A percentile compares a stretch with the other conserved stretches of the same genome.
Evolutionary conservation across 1,140 invertebrate species (phyloP).

Genomic region (Lineus longissimus): DNA sequence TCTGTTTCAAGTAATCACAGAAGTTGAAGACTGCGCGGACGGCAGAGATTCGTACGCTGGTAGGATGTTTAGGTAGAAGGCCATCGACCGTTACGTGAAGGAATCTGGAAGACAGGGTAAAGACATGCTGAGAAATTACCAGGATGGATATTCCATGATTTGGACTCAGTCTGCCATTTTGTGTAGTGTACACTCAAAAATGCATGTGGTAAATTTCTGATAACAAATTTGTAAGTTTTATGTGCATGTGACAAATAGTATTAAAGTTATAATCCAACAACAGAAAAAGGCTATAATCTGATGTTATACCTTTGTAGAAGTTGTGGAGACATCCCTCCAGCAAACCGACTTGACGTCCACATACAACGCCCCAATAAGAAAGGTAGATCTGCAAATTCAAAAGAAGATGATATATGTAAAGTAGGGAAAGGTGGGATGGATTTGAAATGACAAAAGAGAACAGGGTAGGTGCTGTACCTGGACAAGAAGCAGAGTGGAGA

Average conservation of each 20-base stretch:
- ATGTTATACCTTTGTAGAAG: constrained; percentile 56
- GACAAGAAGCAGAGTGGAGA: too few relatives aligned
- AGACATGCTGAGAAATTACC: neutral
- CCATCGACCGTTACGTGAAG: constrained; percentile 64
- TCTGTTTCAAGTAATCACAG: constrained; percentile 58
- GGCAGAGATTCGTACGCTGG: constrained; percentile 56
- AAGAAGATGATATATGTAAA: too few relatives aligned
- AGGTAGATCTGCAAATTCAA: constrained; percentile 11
- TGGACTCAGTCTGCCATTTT: too few relatives aligned
- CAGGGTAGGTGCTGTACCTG: too few relatives aligned
- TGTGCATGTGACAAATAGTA: too few relatives aligned
- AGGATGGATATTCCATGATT: neutral
- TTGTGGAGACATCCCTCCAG: constrained; percentile 60
- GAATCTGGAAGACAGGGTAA: constrained; percentile 58
- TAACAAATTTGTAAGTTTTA: too few relatives aligned
- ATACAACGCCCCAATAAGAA: constrained; percentile 66
- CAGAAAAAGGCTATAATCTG: too few relatives aligned
- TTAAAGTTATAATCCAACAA: too few relatives aligned
- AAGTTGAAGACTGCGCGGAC: constrained; percentile 58
- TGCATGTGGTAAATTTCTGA: too few relatives aligned
- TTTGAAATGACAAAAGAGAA: too few relatives aligned
- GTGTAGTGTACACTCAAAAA: too few relatives aligned
- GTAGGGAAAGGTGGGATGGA: too few relatives aligned
- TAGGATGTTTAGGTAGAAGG: constrained; percentile 59
- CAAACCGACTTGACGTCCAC: constrained; percentile 68